phyloP scores from a whole-genome alignment of 2,797 vertebrate species.

The Myotis myotis region DNA sequence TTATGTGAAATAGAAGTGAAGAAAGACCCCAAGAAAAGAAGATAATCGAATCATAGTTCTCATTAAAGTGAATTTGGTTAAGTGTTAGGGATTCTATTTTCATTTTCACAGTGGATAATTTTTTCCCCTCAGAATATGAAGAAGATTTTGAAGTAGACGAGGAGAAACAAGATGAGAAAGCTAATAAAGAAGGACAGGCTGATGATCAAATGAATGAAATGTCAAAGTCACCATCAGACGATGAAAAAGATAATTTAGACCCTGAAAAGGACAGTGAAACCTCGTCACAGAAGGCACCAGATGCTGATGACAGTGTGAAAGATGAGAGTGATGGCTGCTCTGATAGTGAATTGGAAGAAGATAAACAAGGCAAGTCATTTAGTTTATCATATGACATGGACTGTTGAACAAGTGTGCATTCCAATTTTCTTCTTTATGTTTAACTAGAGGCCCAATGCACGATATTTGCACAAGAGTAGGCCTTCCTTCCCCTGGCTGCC shows the following conservation, averaged over 20 bases:
- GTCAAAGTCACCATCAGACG: constrained; percentile 78
- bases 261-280: constrained; percentile 70
- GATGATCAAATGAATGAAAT: constrained; percentile 79
- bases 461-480: too few species aligned
- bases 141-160: constrained; percentile 96
- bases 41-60: constrained; percentile 50
- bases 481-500: too few species aligned
- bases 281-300: constrained; percentile 66
- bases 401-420: not conserved
- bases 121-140: constrained; percentile 89
- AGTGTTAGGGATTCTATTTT: constrained; percentile 61
- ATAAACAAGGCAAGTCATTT: constrained; percentile 82
- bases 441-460: not conserved
- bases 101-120: constrained; percentile 58
- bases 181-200: constrained; percentile 75
- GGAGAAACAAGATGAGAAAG: constrained; percentile 85
- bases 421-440: not conserved
- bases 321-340: constrained; percentile 74
- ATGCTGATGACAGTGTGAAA: constrained; percentile 63
- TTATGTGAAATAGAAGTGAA: constrained; percentile 49
- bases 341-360: constrained; percentile 82
- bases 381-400: not conserved
- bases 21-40: constrained; percentile 52
- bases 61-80: constrained; percentile 57
- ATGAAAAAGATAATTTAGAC: constrained; percentile 73